These are phyloP conservation scores for Valencia hispanica DNA, from an alignment of 2,797 vertebrate genomes.

Conservation along the genomic window DNA sequence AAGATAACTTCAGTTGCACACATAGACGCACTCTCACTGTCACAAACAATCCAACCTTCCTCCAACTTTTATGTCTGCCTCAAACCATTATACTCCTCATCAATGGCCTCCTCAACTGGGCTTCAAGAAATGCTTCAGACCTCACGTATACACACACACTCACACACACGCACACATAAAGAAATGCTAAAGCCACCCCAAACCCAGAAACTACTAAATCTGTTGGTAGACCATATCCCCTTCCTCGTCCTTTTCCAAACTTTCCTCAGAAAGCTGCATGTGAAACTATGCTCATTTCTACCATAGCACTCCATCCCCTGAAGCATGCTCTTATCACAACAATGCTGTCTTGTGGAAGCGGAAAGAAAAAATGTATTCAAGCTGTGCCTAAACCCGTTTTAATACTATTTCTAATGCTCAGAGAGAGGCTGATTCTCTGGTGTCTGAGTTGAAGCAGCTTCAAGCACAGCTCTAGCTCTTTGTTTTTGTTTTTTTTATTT, in stretches of 20 bases:
- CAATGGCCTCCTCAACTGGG: constrained; percentile 54
- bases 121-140: constrained; percentile 66
- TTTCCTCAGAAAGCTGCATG: constrained; percentile 77
- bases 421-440: constrained; percentile 41
- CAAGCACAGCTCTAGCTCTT: constrained; percentile 60
- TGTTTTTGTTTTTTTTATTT: neutral
- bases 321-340: constrained; percentile 78
- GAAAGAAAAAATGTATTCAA: constrained; percentile 49
- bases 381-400: constrained; percentile 72
- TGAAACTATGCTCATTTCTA: constrained; percentile 62
- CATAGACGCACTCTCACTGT: constrained; percentile 17
- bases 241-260: constrained; percentile 22
- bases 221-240: constrained; percentile 54
- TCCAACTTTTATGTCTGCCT: constrained; percentile 76
- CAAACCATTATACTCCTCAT: constrained; percentile 80
- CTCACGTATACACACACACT: constrained; percentile 43
- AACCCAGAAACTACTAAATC: constrained; percentile 48
- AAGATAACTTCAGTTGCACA: constrained; percentile 32
- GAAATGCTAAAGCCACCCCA: constrained; percentile 42
- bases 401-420: constrained; percentile 62
- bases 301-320: constrained; percentile 56
- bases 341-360: constrained; percentile 59
- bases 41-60: constrained; percentile 58
- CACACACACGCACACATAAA: constrained; percentile 19
- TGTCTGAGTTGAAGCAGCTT: constrained; percentile 57